These are phyloP conservation scores for Sebastiscus albofasciatus DNA, from an alignment of 2,797 vertebrate species.

Conservation along the genomic window DNA sequence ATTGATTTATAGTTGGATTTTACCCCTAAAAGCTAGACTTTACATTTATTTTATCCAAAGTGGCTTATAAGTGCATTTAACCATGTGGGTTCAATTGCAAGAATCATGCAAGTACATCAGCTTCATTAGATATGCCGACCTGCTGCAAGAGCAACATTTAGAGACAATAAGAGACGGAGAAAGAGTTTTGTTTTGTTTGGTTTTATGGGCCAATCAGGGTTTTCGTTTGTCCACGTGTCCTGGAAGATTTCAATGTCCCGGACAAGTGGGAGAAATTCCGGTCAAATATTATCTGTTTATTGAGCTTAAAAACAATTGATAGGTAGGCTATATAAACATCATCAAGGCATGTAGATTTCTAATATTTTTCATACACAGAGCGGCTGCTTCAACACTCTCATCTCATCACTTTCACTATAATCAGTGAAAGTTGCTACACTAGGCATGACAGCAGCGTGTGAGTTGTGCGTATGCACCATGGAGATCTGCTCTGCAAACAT, in stretches of 20 bases:
- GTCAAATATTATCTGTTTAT: neutral
- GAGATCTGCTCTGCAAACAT: no score
- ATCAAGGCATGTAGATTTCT: neutral
- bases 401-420: no score
- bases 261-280: rapidly evolving
- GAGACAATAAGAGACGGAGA: neutral
- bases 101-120: neutral
- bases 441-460: no score
- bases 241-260: no score
- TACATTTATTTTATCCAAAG: neutral
- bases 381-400: no score
- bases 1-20: rapidly evolving
- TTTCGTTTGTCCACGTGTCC: neutral
- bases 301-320: neutral
- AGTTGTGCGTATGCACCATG: rapidly evolving
- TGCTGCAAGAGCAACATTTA: neutral
- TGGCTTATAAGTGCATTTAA: neutral
- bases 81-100: neutral
- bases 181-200: neutral
- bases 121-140: neutral
- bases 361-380: no score
- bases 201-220: neutral
- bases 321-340: neutral
- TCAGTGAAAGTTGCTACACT: no score
- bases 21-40: neutral